Percentiles rank a stretch among this genome's conserved stretches.
These are phyloP conservation scores for Nothocercus nigrocapillus DNA, from an alignment of 2,113 vertebrate genomes.

Conservation along the genomic window DNA sequence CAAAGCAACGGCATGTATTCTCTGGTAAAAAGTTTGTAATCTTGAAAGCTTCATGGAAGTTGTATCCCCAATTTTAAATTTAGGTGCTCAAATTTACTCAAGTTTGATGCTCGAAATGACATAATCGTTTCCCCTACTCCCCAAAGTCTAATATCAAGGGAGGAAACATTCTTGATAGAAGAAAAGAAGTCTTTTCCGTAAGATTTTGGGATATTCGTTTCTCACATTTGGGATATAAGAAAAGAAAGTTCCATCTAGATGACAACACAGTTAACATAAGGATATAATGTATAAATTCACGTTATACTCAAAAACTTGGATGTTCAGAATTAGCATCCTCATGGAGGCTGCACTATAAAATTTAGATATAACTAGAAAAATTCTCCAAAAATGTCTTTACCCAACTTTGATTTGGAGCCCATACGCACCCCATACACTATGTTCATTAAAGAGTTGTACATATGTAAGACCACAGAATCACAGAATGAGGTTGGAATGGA, in stretches of 20 bases:
- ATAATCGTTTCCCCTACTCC: neutral
- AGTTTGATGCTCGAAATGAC: neutral
- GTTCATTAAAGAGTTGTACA: neutral
- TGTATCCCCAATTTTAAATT: neutral
- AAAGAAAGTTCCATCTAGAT: neutral
- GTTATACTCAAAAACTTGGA: neutral
- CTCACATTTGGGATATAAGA: neutral
- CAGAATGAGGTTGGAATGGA: too few species aligned
- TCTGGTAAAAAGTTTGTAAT: neutral
- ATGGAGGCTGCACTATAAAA: neutral
- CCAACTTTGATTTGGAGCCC: neutral
- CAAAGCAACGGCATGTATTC: neutral
- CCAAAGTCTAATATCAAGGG: neutral
- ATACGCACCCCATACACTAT: neutral
- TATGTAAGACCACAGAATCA: neutral
- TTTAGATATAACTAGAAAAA: neutral
- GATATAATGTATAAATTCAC: neutral
- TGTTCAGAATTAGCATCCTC: neutral
- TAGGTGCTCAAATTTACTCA: neutral
- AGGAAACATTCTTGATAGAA: neutral
- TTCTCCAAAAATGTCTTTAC: neutral
- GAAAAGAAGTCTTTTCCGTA: neutral
- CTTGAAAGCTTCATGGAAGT: neutral
- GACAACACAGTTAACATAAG: neutral
- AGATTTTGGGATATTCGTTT: neutral